These are phyloP conservation scores for Asobara japonica DNA, from an alignment of 1,140 invertebrate genomes.

Conservation along the genomic window DNA sequence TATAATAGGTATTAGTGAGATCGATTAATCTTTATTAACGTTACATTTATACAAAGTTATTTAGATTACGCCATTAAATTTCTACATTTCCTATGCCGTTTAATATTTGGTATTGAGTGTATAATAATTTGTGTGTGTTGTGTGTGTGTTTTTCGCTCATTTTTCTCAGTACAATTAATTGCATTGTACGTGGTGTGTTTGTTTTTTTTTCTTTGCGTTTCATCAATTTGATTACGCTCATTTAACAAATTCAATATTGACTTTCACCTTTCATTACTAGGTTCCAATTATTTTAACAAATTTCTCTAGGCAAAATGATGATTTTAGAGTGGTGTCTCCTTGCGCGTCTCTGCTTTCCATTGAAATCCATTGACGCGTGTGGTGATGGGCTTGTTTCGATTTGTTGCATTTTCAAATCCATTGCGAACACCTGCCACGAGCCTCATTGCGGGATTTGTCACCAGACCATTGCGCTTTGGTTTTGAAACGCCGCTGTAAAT, in stretches of 20 bases:
- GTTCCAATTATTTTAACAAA: conserved; percentile 13
- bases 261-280: conserved; percentile 57
- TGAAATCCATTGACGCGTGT: conserved; percentile 66
- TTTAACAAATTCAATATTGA: conserved; percentile 61
- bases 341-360: conserved; percentile 64
- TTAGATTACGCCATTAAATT: conserved; percentile 33
- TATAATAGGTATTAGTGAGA: conserved; percentile 41
- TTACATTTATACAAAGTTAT: conserved; percentile 45
- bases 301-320: not conserved
- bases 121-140: conserved; percentile 34
- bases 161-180: conserved; percentile 19
- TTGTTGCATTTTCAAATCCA: conserved; percentile 72
- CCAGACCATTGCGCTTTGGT: conserved; percentile 86
- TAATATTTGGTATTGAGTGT: conserved; percentile 46
- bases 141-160: conserved; percentile 28
- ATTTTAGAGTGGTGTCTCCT: conserved; percentile 64
- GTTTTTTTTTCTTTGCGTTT: conserved; percentile 43
- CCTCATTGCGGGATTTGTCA: conserved; percentile 89
- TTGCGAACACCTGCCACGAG: conserved; percentile 76
- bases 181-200: conserved; percentile 26
- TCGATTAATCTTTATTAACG: conserved; percentile 43
- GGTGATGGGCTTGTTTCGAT: conserved; percentile 64
- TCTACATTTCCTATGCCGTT: conserved; percentile 40
- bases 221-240: conserved; percentile 66
- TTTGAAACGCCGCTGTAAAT: conserved; percentile 67